phyloP scores from a whole-genome alignment of 1,140 invertebrate genomes.

The Chrysopa pallens region DNA sequence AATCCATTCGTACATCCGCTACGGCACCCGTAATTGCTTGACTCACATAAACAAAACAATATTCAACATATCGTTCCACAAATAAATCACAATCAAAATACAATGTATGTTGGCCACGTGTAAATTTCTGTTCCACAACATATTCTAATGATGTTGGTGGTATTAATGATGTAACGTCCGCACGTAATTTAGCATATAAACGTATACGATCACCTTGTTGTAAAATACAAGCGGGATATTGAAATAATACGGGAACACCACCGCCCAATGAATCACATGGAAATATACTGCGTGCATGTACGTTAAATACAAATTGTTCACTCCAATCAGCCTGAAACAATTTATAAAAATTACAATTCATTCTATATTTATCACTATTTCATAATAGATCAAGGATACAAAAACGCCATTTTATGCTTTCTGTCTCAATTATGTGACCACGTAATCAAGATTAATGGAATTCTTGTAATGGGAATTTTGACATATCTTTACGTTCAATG shows the following conservation, averaged over 20 bases:
- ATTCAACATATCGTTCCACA: constrained; percentile 60
- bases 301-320: constrained; percentile 63
- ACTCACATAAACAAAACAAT: constrained; percentile 73
- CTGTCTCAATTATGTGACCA: too few relatives aligned
- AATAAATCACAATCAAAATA: constrained; percentile 68
- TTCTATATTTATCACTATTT: too few relatives aligned
- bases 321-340: constrained; percentile 52
- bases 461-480: too few relatives aligned
- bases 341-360: too few relatives aligned
- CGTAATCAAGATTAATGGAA: too few relatives aligned
- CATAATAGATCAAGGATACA: too few relatives aligned
- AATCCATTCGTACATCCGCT: constrained; percentile 59
- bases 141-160: constrained; percentile 40
- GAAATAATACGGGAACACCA: constrained; percentile 53
- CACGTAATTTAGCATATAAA: constrained; percentile 46
- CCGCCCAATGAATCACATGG: constrained; percentile 50
- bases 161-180: constrained; percentile 44
- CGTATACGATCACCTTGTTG: constrained; percentile 51
- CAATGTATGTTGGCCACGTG: constrained; percentile 45
- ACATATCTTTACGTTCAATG: too few relatives aligned
- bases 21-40: constrained; percentile 64
- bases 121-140: constrained; percentile 39
- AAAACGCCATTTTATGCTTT: too few relatives aligned
- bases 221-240: constrained; percentile 63
- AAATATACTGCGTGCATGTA: constrained; percentile 59